Evolutionary conservation across 1,140 invertebrate species (phyloP), one percentile per base, ranked within the genome.

Genomic region (Popillia japonica): DNA sequence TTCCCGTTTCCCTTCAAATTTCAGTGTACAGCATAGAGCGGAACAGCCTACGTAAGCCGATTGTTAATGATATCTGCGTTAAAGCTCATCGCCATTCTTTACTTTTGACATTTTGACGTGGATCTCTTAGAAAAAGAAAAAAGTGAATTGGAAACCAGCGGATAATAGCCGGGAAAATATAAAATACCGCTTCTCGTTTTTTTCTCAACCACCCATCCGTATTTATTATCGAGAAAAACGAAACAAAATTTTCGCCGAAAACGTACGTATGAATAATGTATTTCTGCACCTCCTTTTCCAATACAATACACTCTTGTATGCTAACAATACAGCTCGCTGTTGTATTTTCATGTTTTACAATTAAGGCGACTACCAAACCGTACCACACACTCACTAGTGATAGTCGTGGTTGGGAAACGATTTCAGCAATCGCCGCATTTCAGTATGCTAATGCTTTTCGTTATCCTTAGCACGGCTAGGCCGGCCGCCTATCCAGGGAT

Each of bases 381-480:
- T 3, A 14, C 0, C 11, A 48, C 44, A 48, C 17, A 4, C n/a
- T n/a, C n/a, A n/a, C n/a, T n/a, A n/a, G n/a, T n/a, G n/a, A n/a
- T n/a, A n/a, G n/a, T 48, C 6, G 10, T 42, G 44, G 44, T 48
- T n/a, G 11, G 44, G 44, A 48, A 48, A n/a, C 44, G 44, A 48
- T 48, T 48, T 48, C 44, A 48, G 44, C 44, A 48, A 48, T 48
- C 44, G 44, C 44, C 44, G 3, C 44, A 48, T 48, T 48, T 48
- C 44, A 14, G 11, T 48, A 48, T 48, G 44, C 44, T 11, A 48
- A 48, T 48, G 44, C 44, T 48, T 48, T 14, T 48, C 44, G 44
- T 9, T 42, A n/a, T n/a, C n/a, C 8, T n/a, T 48, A n/a, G 11
- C 44, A 11, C 41, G 44, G 11, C 17, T 0, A 14, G 41, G 11